Percentiles rank a stretch among this genome's conserved stretches.
Evolutionary conservation across 2,113 vertebrate genomes (phyloP).

Genomic region (Thalassarche chlororhynchos): DNA sequence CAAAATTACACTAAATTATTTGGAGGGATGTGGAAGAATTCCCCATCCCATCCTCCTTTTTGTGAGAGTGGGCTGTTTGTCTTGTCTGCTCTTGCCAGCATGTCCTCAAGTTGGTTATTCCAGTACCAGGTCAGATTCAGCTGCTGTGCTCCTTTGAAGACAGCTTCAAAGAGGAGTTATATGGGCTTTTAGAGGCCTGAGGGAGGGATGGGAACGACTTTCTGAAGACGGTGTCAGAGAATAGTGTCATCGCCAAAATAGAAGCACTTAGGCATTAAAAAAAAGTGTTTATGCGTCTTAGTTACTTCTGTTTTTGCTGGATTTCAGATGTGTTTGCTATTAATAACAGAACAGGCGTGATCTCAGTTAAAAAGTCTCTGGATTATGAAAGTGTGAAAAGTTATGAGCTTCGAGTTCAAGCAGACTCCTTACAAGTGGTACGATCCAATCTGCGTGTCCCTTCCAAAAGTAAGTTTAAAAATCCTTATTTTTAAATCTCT

Average conservation of each 20-base stretch:
- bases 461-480: slow-evolving; percentile 86
- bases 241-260: not conserved
- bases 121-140: not conserved
- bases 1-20: not conserved
- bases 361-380: slow-evolving; percentile 80
- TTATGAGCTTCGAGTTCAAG: slow-evolving; percentile 87
- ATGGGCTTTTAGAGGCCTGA: not conserved
- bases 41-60: not conserved
- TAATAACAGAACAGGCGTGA: slow-evolving; percentile 86
- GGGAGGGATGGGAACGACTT: not conserved
- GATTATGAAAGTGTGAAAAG: slow-evolving; percentile 85
- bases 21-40: not conserved
- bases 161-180: not conserved
- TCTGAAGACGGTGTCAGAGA: not conserved
- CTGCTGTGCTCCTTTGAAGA: not conserved
- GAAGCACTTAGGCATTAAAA: not conserved
- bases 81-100: not conserved
- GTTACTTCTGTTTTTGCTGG: not conserved
- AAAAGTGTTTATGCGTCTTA: not conserved
- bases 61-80: not conserved
- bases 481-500: not conserved
- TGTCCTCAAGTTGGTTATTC: not conserved
- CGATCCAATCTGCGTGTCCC: slow-evolving; percentile 85
- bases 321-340: slow-evolving; percentile 84
- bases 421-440: slow-evolving; percentile 85